Evolutionary conservation across 92 coral and sea anemone species (phyloP).

Genomic region (Epizoanthus rinbou): DNA sequence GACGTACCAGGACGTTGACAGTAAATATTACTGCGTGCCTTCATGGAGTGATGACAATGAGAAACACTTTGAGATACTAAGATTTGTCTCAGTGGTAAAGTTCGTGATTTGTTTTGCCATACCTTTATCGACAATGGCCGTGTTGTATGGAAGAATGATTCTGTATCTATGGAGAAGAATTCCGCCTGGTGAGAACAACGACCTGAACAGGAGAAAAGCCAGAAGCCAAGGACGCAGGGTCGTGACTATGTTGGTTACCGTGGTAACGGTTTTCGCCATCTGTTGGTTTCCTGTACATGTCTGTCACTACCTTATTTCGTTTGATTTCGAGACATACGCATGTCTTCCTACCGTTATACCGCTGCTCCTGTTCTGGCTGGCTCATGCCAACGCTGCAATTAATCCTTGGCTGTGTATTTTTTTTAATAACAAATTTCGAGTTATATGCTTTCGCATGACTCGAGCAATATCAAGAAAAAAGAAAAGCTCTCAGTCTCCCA

Average conservation of each 20-base stretch:
- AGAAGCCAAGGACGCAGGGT: conserved; percentile 16
- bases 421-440: conserved; percentile 29
- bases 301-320: conserved; percentile 36
- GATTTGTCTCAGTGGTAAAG: not conserved
- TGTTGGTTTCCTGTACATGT: conserved; percentile 42
- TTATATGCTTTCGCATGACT: not conserved
- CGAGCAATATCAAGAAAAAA: not conserved
- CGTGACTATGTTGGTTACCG: conserved; percentile 38
- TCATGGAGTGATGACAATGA: conserved; percentile 24
- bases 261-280: conserved; percentile 32
- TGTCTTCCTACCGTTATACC: conserved; percentile 31
- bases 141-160: conserved; percentile 32
- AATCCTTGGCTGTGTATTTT: conserved; percentile 39
- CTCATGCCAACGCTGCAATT: conserved; percentile 40
- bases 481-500: not conserved
- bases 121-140: conserved; percentile 17
- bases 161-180: conserved; percentile 24
- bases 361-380: conserved; percentile 23
- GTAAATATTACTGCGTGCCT: conserved; percentile 17
- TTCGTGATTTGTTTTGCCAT: conserved; percentile 9
- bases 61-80: not conserved
- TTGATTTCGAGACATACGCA: conserved; percentile 29
- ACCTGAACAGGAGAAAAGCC: conserved; percentile 14
- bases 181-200: conserved; percentile 44
- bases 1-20: not conserved